These are phyloP conservation scores for Anastrepha obliqua DNA, from an alignment of 1,140 invertebrate species.

Conservation along the genomic window DNA sequence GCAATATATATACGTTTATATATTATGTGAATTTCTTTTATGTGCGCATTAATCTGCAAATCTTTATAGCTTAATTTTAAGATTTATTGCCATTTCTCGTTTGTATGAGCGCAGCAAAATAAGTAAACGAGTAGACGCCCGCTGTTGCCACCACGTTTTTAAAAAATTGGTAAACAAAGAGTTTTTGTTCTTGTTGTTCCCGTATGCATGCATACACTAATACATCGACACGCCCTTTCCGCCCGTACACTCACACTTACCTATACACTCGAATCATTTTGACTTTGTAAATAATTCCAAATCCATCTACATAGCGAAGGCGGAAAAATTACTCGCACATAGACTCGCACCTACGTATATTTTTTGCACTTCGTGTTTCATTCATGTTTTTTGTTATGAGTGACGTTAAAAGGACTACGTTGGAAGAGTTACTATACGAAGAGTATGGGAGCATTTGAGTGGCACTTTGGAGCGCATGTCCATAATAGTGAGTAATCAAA, in stretches of 20 bases:
- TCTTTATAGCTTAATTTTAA: background rate
- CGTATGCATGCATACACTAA: background rate
- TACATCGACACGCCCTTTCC: background rate
- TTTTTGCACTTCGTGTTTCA: background rate
- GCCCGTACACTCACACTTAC: background rate
- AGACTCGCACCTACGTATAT: background rate
- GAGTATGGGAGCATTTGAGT: background rate
- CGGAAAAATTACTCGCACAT: background rate
- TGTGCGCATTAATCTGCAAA: background rate
- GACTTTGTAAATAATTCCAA: background rate
- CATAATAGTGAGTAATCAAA: background rate
- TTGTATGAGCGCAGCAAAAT: background rate
- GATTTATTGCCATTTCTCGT: background rate
- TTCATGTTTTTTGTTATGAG: slow-evolving; percentile 40
- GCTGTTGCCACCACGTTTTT: background rate
- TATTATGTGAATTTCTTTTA: background rate
- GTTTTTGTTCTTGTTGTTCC: background rate
- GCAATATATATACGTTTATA: background rate
- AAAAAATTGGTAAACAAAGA: background rate
- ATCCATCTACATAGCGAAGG: background rate
- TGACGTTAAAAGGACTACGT: background rate
- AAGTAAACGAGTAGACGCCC: background rate
- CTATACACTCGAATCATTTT: background rate
- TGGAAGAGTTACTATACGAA: slow-evolving; percentile 6
- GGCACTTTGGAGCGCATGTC: background rate